Base-by-base conservation (phyloP, 2,797 vertebrate species). In the Cheirogaleus major region DNA sequence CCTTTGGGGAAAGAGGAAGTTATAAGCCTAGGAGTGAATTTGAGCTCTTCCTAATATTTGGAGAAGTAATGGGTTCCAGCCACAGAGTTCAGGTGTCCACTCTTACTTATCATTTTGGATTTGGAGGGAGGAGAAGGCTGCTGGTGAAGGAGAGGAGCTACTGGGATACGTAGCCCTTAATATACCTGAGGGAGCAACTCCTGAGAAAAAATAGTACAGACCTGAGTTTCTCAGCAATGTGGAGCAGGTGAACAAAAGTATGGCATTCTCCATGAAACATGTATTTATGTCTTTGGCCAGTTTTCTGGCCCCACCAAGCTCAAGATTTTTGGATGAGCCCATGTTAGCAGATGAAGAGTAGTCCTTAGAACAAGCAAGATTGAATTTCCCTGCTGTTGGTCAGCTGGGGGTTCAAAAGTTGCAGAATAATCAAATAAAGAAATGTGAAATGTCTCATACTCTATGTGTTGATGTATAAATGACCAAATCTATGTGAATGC, bases 1-100 rank as follows among this genome's bases (percentile, higher is more conserved):
- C 35, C 5, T 0, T 4, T 25, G 4, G 2, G 2, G 5, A 8
- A 67, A 1, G 52, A 52, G 0, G 12, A 76, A 35, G 6, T 43
- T 55, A 20, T 2, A 23, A 11, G 8, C 13, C 35, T 38, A 10
- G 10, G 3, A 35, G 5, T 45, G 6, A 89, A 69, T 14, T 11
- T 30, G 17, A 82, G 7, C 3, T 65, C 22, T 81, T 43, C 32
- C 14, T 27, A 75, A 30, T 59, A 18, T 22, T 50, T 2, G 8
- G 10, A 57, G 41, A 52, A 80, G 50, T 81, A 32, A 4, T 48
- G 14, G 7, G 4, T 69, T 8, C 50, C 3, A 67, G 22, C 1
- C 35, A 14, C 5, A 14, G 7, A 17, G 1, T 67, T 35, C 1
- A 41, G 23, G 1, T 17, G 3, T 48, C 7, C 7, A 27, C 0